phyloP scores from a whole-genome alignment of 1,140 invertebrate species.

The Laodelphax striatellus region DNA sequence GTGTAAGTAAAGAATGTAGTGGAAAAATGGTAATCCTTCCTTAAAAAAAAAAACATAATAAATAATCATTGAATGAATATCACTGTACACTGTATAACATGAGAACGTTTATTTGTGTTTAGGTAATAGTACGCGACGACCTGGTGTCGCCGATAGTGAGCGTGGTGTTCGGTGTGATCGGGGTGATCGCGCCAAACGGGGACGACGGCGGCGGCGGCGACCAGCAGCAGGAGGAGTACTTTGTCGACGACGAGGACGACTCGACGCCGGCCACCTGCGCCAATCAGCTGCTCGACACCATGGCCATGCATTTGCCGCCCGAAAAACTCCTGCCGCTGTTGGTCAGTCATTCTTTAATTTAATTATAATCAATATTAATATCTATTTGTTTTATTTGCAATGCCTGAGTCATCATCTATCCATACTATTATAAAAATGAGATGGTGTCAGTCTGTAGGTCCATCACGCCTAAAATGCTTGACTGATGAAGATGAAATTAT shows the following conservation, averaged over 20 bases:
- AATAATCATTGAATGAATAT: too few species aligned
- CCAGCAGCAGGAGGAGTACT: constrained; percentile 45
- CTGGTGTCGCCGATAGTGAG: constrained; percentile 56
- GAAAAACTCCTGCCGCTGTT: constrained; percentile 62
- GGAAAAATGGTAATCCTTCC: too few species aligned
- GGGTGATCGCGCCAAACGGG: constrained; percentile 29
- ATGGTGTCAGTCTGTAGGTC: too few species aligned
- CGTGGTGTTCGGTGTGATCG: constrained; percentile 56
- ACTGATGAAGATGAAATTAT: too few species aligned
- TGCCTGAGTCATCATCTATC: too few species aligned
- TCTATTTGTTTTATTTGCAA: too few species aligned
- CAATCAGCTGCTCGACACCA: constrained; percentile 59
- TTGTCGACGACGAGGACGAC: constrained; percentile 42
- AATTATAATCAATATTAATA: too few species aligned
- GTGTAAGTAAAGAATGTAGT: too few species aligned
- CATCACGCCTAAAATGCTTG: too few species aligned
- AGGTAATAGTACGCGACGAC: constrained; percentile 59
- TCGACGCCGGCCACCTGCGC: constrained; percentile 50
- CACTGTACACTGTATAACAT: too few species aligned
- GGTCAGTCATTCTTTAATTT: constrained; percentile 37
- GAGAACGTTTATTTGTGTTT: neutral
- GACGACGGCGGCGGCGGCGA: constrained; percentile 31
- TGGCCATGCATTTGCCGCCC: constrained; percentile 63
- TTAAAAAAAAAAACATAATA: too few species aligned
- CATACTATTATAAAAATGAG: too few species aligned